Evolutionary conservation across 2,113 vertebrate species (phyloP), one percentile per base, ranked within the genome.

Genomic region (Antechinus flavipes): DNA sequence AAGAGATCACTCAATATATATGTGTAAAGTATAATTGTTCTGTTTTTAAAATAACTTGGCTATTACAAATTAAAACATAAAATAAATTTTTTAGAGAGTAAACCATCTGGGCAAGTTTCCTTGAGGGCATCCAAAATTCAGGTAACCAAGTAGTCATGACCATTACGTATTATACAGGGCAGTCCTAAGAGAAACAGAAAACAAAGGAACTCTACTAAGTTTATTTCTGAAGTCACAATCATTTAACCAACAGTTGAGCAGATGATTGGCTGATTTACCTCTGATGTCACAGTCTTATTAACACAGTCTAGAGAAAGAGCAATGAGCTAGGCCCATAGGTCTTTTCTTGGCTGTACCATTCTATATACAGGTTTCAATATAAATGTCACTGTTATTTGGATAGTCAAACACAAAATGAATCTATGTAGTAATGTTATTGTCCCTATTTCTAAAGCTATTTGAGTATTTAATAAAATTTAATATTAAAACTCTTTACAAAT

Each of bases 171-270:
- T 54, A n/a, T 16, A 92, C 0, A 61, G 42, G 11, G 50, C 47
- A 55, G 68, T 42, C 50, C 19, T 30, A 90, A 94, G 14, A 93
- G 58, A 47, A 46, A 9, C 91, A 94, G 35, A 61, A 93, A 96
- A 93, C 30, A 84, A 84, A 76, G 47, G 89, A 22, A 93, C 14
- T 19, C 3, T 25, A 49, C 53, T 3, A 22, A 89, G 53, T 93
- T 94, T 61, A 58, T 68, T 93, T 92, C 58, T 89, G 49, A 90
- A 53, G 53, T 91, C 58, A 90, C 8, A 53, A 54, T 42, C 91
- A 53, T 91, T 96, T 96, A 58, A 93, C 24, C 89, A 61, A 93
- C 49, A 92, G 54, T 94, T 92, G 92, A 14, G 52, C 92, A 95
- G 49, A 35, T 42, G 53, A 91, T 22, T 61, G 61, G 30, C 7